Evolutionary conservation across 2,888 invertebrate species (phyloP).

Genomic region (Acleris sparsana): DNA sequence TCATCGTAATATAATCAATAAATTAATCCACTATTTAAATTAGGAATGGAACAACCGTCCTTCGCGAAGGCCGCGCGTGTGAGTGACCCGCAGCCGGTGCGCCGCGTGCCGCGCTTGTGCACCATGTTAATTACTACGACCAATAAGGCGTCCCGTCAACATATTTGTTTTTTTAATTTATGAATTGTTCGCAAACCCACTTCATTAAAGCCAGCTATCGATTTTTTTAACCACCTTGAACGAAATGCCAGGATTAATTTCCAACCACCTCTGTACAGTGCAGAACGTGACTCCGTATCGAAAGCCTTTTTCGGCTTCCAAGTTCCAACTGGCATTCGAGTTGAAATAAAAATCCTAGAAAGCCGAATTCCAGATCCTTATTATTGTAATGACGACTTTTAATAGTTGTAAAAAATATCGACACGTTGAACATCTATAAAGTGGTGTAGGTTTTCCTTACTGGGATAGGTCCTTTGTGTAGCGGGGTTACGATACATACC

Average conservation of each 20-base stretch:
- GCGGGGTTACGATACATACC: not conserved
- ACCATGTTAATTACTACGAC: constrained; percentile 77
- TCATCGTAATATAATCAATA: constrained; percentile 15
- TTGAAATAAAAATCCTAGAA: constrained; percentile 74
- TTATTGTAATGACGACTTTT: constrained; percentile 73
- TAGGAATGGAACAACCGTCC: constrained; percentile 59
- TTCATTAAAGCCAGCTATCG: constrained; percentile 62
- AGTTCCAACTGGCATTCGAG: constrained; percentile 58
- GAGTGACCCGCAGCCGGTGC: constrained; percentile 66
- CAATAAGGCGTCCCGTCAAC: constrained; percentile 76
- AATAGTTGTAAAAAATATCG: constrained; percentile 65
- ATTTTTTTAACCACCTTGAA: constrained; percentile 65
- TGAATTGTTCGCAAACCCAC: constrained; percentile 63
- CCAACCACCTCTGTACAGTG: constrained; percentile 62
- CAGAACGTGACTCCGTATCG: constrained; percentile 57
- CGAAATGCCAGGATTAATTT: constrained; percentile 74
- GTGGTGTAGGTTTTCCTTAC: constrained; percentile 51
- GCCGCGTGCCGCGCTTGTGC: constrained; percentile 57
- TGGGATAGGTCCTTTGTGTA: not conserved
- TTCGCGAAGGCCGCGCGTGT: constrained; percentile 74
- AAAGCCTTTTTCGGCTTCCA: constrained; percentile 70
- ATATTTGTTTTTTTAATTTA: constrained; percentile 69
- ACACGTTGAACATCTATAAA: constrained; percentile 58
- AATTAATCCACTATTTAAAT: constrained; percentile 42
- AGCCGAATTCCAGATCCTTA: constrained; percentile 72